phyloP scores from a whole-genome alignment of 23 tunicate species.

The Diplosoma virens region DNA sequence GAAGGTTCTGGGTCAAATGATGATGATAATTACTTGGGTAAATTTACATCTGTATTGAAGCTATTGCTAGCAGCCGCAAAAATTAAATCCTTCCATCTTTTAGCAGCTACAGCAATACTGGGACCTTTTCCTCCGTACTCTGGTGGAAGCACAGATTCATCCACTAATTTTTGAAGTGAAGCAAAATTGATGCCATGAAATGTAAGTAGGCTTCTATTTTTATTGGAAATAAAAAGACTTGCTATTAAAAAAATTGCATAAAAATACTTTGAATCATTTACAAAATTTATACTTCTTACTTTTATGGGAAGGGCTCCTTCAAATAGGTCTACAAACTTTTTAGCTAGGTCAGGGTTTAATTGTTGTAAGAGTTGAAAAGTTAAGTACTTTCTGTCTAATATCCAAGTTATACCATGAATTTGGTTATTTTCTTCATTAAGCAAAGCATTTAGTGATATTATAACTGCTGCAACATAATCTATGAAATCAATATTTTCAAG shows the following conservation, averaged over 20 bases:
- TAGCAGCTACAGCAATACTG: too few species aligned
- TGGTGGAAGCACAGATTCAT: constrained; percentile 31
- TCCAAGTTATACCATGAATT: constrained; percentile 73
- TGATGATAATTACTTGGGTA: too few species aligned
- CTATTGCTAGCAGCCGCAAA: too few species aligned
- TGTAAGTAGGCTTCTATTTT: constrained; percentile 48
- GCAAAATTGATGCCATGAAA: constrained; percentile 49
- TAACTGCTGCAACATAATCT: constrained; percentile 47
- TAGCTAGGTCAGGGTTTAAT: constrained; percentile 64
- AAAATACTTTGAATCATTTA: constrained; percentile 70
- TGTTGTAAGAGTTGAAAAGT: constrained; percentile 51
- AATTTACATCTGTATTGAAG: too few species aligned
- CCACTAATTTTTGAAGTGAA: constrained; percentile 39
- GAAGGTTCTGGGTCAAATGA: too few species aligned
- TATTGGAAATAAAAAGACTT: constrained; percentile 71
- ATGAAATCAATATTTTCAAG: constrained; percentile 26
- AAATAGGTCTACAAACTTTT: constrained; percentile 39
- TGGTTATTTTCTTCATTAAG: constrained; percentile 67
- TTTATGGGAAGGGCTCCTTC: constrained; percentile 78
- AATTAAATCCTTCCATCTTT: too few species aligned
- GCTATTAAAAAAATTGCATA: constrained; percentile 48
- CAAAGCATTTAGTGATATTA: constrained; percentile 26
- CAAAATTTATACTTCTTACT: constrained; percentile 51
- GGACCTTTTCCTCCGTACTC: constrained; percentile 45
- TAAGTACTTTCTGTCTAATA: constrained; percentile 47